Percentiles rank a stretch among this genome's conserved stretches.
Conservation (phyloP, 2,113 vertebrate species). For the Otis tarda region DNA sequence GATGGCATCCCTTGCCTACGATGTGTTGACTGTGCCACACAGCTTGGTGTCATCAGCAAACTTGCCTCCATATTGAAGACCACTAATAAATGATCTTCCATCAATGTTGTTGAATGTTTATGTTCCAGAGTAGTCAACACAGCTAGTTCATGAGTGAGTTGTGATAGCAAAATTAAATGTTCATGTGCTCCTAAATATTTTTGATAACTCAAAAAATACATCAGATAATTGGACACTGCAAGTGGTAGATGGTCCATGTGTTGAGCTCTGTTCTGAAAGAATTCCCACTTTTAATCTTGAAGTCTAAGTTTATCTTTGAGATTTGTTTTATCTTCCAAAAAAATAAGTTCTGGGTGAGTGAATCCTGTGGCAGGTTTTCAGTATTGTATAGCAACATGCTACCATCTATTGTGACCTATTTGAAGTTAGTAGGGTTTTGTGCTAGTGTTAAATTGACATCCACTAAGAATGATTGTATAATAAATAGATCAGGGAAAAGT, state of each 20-base stretch:
- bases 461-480: neutral
- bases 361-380: neutral
- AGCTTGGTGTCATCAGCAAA: too few relatives aligned
- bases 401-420: neutral
- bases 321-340: neutral
- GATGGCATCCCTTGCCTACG: too few relatives aligned
- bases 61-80: neutral
- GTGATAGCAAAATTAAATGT: fast-evolving
- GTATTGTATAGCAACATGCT: neutral
- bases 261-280: neutral
- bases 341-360: neutral
- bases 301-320: neutral
- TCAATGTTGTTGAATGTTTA: neutral
- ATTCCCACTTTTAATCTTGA: neutral
- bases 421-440: neutral
- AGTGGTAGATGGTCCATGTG: neutral
- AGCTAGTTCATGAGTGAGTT: neutral
- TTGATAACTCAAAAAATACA: neutral
- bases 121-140: neutral
- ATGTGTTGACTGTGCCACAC: too few relatives aligned
- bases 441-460: neutral
- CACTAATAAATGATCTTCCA: neutral
- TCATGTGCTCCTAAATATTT: neutral
- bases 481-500: neutral
- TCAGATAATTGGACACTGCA: neutral